These are phyloP conservation scores for Lochmaea crataegi DNA, from an alignment of 2,888 invertebrate genomes.

Conservation along the genomic window DNA sequence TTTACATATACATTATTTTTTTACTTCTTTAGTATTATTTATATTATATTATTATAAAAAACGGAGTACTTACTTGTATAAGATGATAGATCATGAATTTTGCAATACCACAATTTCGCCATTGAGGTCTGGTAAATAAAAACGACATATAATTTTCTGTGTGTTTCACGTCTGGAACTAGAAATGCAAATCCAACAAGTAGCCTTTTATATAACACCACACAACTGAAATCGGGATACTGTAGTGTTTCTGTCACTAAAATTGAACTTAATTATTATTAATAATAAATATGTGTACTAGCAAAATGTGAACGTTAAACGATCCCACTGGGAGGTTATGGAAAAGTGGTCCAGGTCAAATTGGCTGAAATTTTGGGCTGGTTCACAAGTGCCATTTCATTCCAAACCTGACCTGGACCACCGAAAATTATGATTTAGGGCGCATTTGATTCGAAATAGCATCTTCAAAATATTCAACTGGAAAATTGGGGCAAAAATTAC, in stretches of 20 bases:
- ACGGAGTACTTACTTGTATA: conserved; percentile 72
- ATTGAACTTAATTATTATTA: conserved; percentile 24
- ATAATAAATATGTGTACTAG: not conserved
- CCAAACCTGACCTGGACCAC: too few relatives aligned
- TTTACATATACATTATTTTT: not conserved
- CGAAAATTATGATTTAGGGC: too few relatives aligned
- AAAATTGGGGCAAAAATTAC: too few relatives aligned
- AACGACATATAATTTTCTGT: conserved; percentile 93
- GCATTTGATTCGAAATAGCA: too few relatives aligned
- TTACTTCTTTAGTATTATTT: not conserved
- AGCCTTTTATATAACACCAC: conserved; percentile 86
- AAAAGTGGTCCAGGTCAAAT: too few relatives aligned
- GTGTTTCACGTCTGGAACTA: conserved; percentile 84
- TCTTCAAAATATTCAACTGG: too few relatives aligned
- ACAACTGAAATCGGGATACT: conserved; percentile 93
- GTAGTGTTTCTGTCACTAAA: conserved; percentile 86
- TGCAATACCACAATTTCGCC: conserved; percentile 85
- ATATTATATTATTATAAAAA: not conserved
- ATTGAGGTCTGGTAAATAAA: conserved; percentile 87
- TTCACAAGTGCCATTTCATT: too few relatives aligned
- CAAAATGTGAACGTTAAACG: too few relatives aligned
- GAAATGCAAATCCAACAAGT: conserved; percentile 89
- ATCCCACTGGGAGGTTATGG: too few relatives aligned
- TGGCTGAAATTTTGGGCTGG: too few relatives aligned
- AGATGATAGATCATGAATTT: conserved; percentile 93